Evolutionary conservation across 2,113 vertebrate genomes (phyloP), one percentile per base, ranked within the genome.

Genomic region (Austrofundulus limnaeus): DNA sequence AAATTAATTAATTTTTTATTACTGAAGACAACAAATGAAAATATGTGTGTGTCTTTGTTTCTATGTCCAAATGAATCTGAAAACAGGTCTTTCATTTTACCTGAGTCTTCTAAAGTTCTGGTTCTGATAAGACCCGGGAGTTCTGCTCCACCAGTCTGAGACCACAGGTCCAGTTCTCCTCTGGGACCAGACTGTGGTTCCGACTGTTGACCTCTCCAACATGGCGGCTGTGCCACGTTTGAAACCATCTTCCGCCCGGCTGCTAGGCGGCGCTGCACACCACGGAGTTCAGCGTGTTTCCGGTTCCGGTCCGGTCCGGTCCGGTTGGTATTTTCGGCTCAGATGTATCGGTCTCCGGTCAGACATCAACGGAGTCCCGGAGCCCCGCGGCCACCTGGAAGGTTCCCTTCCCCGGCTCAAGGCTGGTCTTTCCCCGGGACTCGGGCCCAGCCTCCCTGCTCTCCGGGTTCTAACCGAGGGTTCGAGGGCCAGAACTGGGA

Each of bases 321-420:
- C 17, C 2, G 11, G 9, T 9, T 8, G 0, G 3, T 9, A 11
- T 2, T 20, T 31, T 53, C 6, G 7, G 37, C 54, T 6, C 17
- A n/a, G 0, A 87, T 87, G 85, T 42, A 77, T 49, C 75, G 80
- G 17, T 28, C 56, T 10, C 74, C 79, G 4, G 34, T 1, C 45
- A 65, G 49, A 74, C 49, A 61, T 24, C 79, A 41, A 34, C 72
- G 61, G 31, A 79, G 82, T 43, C 73, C 81, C 28, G 78, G 66
- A 31, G 62, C 63, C 46, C 64, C 76, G 12, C 70, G 61, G 38
- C 21, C 71, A 48, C 2, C 49, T 6, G 72, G 62, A 2, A 34
- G 75, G 39, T 69, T 73, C 3, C 62, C 51, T 0, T 77, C 72
- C 45, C 68, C 84, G 42, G 5, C 10, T 1, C 45, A 70, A 0